Evolutionary conservation across 35 echinoderm and acorn worm species (phyloP).

Genomic region (Chiridota heheva): DNA sequence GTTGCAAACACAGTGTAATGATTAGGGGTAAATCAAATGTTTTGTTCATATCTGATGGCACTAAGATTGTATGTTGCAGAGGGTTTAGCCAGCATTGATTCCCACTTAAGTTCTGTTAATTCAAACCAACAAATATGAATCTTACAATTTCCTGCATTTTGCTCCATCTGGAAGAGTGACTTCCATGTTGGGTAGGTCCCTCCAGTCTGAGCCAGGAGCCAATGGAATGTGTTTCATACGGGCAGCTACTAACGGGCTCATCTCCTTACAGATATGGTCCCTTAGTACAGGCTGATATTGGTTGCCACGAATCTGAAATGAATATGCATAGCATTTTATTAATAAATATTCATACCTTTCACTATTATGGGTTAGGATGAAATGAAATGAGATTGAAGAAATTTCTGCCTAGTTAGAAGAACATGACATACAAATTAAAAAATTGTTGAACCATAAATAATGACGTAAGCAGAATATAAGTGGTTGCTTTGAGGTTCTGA

Average conservation of each 20-base stretch:
- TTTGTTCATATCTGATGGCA: too few relatives aligned
- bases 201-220: constrained; percentile 93
- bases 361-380: too few relatives aligned
- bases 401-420: too few relatives aligned
- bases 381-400: too few relatives aligned
- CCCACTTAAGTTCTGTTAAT: not conserved
- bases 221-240: constrained; percentile 89
- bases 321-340: too few relatives aligned
- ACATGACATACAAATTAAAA: too few relatives aligned
- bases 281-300: constrained; percentile 97
- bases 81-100: not conserved
- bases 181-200: constrained; percentile 90
- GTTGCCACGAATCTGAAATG: constrained; percentile 91
- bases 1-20: too few relatives aligned
- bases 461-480: too few relatives aligned
- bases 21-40: too few relatives aligned
- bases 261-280: constrained; percentile 98
- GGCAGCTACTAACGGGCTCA: constrained; percentile 85
- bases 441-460: too few relatives aligned
- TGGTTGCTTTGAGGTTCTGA: too few relatives aligned
- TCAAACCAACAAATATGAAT: not conserved
- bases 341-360: too few relatives aligned
- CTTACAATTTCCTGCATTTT: constrained; percentile 86
- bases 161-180: constrained; percentile 71
- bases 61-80: not conserved